Evolutionary conservation across 1,140 invertebrate genomes (phyloP).

Genomic region (Drosophila sucinea): DNA sequence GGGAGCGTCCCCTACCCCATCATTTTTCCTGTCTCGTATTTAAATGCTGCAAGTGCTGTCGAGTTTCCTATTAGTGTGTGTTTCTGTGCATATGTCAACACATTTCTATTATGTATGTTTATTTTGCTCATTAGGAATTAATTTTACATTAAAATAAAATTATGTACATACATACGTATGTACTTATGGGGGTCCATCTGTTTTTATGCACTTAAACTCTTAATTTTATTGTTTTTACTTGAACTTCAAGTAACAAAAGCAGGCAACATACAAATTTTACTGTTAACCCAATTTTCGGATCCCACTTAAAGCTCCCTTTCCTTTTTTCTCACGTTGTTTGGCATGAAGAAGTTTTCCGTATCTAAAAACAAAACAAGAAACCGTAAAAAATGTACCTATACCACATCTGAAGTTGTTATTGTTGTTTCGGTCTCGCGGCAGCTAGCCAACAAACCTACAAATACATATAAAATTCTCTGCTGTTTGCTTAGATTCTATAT

Average conservation of each 20-base stretch:
- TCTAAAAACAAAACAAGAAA: conserved; percentile 53
- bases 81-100: conserved; percentile 10
- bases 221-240: conserved; percentile 67
- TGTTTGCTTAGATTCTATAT: conserved; percentile 61
- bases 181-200: not conserved
- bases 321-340: not conserved
- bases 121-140: conserved; percentile 67
- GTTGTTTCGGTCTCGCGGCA: conserved; percentile 37
- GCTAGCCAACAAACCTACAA: conserved; percentile 58
- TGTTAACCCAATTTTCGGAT: conserved; percentile 70
- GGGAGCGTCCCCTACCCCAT: conserved; percentile 19
- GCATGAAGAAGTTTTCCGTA: conserved; percentile 46
- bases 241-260: conserved; percentile 48
- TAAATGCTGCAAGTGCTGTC: conserved; percentile 75
- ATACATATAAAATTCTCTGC: conserved; percentile 33
- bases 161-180: not conserved
- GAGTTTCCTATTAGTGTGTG: conserved; percentile 60
- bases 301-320: conserved; percentile 34
- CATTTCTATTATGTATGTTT: conserved; percentile 5
- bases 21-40: conserved; percentile 53
- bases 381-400: conserved; percentile 45
- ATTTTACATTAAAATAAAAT: conserved; percentile 54
- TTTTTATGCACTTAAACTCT: not conserved
- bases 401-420: conserved; percentile 34
- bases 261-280: conserved; percentile 22